A percentile compares a stretch with the other conserved stretches of the same genome.
Evolutionary conservation across 2,797 vertebrate genomes (phyloP).

Genomic region (Mormyrops attenuatus): DNA sequence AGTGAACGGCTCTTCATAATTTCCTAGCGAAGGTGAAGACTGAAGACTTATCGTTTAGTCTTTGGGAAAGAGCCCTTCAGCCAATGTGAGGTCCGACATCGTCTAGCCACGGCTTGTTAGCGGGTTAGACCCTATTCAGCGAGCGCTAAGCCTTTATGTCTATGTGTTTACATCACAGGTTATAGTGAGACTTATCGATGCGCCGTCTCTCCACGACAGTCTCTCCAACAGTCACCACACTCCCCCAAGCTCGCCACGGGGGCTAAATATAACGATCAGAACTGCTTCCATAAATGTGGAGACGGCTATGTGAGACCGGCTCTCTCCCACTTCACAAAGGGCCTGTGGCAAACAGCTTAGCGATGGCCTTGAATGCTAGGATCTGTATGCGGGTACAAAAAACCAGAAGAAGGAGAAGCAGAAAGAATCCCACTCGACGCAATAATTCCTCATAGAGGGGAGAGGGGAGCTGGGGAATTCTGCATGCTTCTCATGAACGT

Average conservation of each 20-base stretch:
- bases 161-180: background rate
- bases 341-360: conserved; percentile 51
- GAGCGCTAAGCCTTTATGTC: background rate
- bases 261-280: conserved; percentile 63
- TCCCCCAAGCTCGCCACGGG: conserved; percentile 39
- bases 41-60: background rate
- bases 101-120: background rate
- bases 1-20: background rate
- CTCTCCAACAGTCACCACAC: conserved; percentile 23
- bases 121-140: background rate
- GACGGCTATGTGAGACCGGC: conserved; percentile 56
- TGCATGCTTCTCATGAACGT: conserved; percentile 94
- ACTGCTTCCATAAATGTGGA: conserved; percentile 62
- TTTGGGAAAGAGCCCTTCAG: background rate
- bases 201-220: background rate
- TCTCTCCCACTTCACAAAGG: conserved; percentile 50
- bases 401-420: conserved; percentile 27
- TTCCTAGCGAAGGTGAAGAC: background rate
- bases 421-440: conserved; percentile 38
- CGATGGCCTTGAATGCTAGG: conserved; percentile 52
- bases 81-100: background rate
- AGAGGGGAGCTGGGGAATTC: conserved; percentile 60
- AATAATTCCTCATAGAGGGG: conserved; percentile 55
- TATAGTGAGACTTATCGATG: background rate
- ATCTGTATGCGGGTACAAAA: conserved; percentile 37